Evolutionary conservation across 2,888 invertebrate genomes (phyloP).

Genomic region (Lasioglossum leucozonium): DNA sequence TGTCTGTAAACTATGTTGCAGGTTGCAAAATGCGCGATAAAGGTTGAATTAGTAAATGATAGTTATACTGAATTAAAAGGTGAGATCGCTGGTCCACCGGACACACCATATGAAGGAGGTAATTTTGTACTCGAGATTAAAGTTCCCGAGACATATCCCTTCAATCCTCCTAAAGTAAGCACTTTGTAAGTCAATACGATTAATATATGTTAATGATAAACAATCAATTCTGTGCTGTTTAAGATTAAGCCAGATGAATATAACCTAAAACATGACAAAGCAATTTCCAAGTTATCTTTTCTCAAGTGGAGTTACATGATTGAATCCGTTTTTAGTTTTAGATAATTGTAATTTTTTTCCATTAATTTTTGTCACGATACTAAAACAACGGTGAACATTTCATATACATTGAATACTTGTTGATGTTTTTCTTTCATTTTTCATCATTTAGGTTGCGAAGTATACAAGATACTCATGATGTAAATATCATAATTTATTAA

Average conservation of each 20-base stretch:
- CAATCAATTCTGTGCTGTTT: slow-evolving; percentile 15
- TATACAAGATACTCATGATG: neutral
- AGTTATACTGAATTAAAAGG: slow-evolving; percentile 96
- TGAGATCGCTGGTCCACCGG: slow-evolving; percentile 98
- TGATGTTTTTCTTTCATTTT: neutral
- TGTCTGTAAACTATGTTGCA: slow-evolving; percentile 81
- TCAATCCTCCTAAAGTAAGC: slow-evolving; percentile 98
- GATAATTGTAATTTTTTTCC: neutral
- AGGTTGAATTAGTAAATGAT: slow-evolving; percentile 95
- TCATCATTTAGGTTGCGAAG: neutral
- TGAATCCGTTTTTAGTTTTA: neutral
- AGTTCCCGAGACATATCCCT: slow-evolving; percentile 99
- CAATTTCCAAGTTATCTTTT: slow-evolving; percentile 40
- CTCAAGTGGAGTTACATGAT: neutral
- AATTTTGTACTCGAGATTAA: slow-evolving; percentile 97
- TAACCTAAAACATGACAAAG: slow-evolving; percentile 54
- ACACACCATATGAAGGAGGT: slow-evolving; percentile 99
- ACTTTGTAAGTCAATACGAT: slow-evolving; percentile 68
- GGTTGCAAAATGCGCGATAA: slow-evolving; percentile 94
- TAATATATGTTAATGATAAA: slow-evolving; percentile 46
- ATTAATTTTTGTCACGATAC: neutral
- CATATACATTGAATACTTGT: neutral
- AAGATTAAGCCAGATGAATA: slow-evolving; percentile 11
- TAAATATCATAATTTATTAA: slow-evolving; percentile 14
- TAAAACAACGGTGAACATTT: neutral